phyloP scores from a whole-genome alignment of 2,797 vertebrate genomes.

The Nannoperca australis region DNA sequence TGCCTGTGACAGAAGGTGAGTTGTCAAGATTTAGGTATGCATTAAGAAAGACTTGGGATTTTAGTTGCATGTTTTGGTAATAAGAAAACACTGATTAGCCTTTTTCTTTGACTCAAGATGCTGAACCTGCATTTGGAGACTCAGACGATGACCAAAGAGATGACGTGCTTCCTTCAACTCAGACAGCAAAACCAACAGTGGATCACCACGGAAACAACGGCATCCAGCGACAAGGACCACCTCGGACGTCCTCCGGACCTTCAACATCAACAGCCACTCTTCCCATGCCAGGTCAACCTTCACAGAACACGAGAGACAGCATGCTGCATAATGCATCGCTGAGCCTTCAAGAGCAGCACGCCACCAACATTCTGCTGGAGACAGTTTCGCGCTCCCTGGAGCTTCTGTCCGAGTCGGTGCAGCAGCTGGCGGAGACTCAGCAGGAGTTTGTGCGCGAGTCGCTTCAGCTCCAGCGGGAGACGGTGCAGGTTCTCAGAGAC shows the following conservation, averaged over 20 bases:
- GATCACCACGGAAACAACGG: slow-evolving; percentile 72
- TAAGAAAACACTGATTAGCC: background rate
- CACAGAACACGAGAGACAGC: slow-evolving; percentile 65
- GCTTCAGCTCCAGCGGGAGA: slow-evolving; percentile 86
- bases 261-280: slow-evolving; percentile 8
- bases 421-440: slow-evolving; percentile 88
- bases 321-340: slow-evolving; percentile 79
- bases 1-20: slow-evolving; percentile 74
- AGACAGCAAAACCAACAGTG: slow-evolving; percentile 48
- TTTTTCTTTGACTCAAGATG: slow-evolving; percentile 17
- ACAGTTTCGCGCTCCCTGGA: slow-evolving; percentile 87
- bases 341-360: slow-evolving; percentile 88
- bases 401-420: slow-evolving; percentile 87
- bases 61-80: background rate
- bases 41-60: background rate
- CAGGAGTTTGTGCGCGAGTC: slow-evolving; percentile 87
- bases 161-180: slow-evolving; percentile 55
- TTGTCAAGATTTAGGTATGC: background rate
- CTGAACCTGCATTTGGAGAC: slow-evolving; percentile 68
- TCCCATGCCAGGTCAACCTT: background rate
- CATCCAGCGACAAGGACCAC: slow-evolving; percentile 55
- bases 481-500: slow-evolving; percentile 86
- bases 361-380: slow-evolving; percentile 85
- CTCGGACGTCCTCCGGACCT: slow-evolving; percentile 29
- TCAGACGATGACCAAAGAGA: slow-evolving; percentile 79